A percentile compares a stretch with the other conserved stretches of the same genome.
phyloP scores from a whole-genome alignment of 2,113 vertebrate species.

The Apaloderma vittatum region DNA sequence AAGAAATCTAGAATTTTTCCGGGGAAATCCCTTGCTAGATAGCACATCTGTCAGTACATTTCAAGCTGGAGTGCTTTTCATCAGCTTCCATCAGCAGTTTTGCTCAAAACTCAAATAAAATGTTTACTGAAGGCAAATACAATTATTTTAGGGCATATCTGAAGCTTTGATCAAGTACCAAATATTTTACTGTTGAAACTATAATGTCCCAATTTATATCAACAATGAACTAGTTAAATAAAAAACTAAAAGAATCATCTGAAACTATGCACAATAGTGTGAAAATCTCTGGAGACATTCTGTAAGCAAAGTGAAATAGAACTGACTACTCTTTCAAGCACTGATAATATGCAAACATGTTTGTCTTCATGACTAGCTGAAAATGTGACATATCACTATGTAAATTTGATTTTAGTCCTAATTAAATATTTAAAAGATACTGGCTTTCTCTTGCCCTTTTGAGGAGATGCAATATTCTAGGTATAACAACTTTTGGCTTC shows the following conservation, averaged over 20 bases:
- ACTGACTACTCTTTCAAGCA: slow-evolving; percentile 24
- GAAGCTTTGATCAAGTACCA: slow-evolving; percentile 28
- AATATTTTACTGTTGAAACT: slow-evolving; percentile 42
- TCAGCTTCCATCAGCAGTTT: slow-evolving; percentile 37
- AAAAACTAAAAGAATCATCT: background rate
- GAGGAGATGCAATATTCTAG: slow-evolving; percentile 50
- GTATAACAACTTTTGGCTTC: slow-evolving; percentile 15
- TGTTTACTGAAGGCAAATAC: slow-evolving; percentile 68
- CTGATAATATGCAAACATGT: slow-evolving; percentile 29
- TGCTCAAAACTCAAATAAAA: slow-evolving; percentile 51
- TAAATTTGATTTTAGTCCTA: slow-evolving; percentile 71
- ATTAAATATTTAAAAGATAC: slow-evolving; percentile 72
- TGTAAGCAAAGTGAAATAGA: slow-evolving; percentile 41
- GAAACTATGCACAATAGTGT: background rate
- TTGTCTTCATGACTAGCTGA: slow-evolving; percentile 63
- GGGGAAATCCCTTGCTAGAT: slow-evolving; percentile 52
- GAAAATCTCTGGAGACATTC: slow-evolving; percentile 36
- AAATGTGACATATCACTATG: slow-evolving; percentile 41
- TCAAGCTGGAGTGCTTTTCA: slow-evolving; percentile 24
- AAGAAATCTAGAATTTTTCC: slow-evolving; percentile 44
- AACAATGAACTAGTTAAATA: slow-evolving; percentile 25
- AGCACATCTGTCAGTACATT: slow-evolving; percentile 45
- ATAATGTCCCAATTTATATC: slow-evolving; percentile 21
- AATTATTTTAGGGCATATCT: slow-evolving; percentile 36
- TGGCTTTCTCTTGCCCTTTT: slow-evolving; percentile 47